These are phyloP conservation scores for Calcarius lapponicus DNA, from an alignment of 2,797 vertebrate genomes.

Conservation along the genomic window DNA sequence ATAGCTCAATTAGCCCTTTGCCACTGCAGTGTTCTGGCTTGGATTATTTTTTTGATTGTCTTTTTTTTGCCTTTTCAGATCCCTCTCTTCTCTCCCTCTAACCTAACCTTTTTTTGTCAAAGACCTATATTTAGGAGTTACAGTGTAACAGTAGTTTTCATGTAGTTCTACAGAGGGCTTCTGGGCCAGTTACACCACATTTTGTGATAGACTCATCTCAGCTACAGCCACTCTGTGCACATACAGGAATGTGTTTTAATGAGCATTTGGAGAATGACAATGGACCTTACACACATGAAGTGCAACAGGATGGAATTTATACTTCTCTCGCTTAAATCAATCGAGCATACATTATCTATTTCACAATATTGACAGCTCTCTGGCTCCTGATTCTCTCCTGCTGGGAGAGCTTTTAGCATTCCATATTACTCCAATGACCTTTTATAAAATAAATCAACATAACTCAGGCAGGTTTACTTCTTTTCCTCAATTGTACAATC, in stretches of 20 bases:
- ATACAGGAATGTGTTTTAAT: neutral
- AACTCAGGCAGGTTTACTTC: neutral
- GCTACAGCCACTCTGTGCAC: neutral
- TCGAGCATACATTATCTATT: neutral
- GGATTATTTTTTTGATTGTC: neutral
- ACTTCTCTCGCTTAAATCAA: neutral
- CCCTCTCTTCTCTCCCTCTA: neutral
- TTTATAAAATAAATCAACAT: conserved; percentile 21
- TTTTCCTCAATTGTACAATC: neutral
- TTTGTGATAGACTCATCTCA: neutral
- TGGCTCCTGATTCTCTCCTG: neutral
- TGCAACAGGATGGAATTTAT: neutral
- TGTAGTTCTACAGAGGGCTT: neutral
- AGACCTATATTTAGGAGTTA: neutral
- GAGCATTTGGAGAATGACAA: neutral
- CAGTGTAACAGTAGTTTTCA: neutral
- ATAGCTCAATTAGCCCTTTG: neutral
- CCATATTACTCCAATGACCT: neutral
- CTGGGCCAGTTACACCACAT: fast-evolving
- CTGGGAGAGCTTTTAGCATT: conserved; percentile 21
- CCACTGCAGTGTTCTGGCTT: neutral
- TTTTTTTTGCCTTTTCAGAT: neutral
- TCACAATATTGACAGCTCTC: neutral
- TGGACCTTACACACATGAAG: neutral
- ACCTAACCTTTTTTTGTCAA: neutral